Percentiles rank a stretch among this genome's conserved stretches.
Conservation (phyloP, 2,797 vertebrate genomes). For the Gadopsis marmoratus region DNA sequence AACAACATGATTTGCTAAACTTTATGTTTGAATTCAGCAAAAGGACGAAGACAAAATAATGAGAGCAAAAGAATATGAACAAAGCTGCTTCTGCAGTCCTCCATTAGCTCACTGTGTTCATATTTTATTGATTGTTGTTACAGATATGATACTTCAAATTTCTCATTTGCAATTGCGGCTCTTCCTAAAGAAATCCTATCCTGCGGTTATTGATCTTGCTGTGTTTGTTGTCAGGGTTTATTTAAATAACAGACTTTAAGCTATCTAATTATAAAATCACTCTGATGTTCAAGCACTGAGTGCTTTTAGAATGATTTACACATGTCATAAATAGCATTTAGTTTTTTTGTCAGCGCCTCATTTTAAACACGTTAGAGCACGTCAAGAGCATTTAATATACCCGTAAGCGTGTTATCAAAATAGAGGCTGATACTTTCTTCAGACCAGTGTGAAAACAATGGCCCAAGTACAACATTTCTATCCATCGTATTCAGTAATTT, state of each 20-base stretch:
- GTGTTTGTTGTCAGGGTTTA: slow-evolving; percentile 38
- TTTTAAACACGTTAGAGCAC: slow-evolving; percentile 46
- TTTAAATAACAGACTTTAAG: slow-evolving; percentile 28
- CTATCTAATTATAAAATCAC: slow-evolving; percentile 32
- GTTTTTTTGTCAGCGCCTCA: slow-evolving; percentile 39
- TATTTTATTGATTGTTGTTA: not conserved
- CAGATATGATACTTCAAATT: not conserved
- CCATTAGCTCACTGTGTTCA: not conserved
- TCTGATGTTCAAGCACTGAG: slow-evolving; percentile 34
- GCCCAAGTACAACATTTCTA: slow-evolving; percentile 52
- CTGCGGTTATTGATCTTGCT: slow-evolving; percentile 36
- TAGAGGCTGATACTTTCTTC: slow-evolving; percentile 42
- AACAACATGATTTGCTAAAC: slow-evolving; percentile 1
- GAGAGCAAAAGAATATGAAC: not conserved
- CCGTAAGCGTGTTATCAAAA: slow-evolving; percentile 49
- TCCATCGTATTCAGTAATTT: slow-evolving; percentile 66
- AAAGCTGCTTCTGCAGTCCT: slow-evolving; percentile 9
- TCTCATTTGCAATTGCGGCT: not conserved
- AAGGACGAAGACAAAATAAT: slow-evolving; percentile 5
- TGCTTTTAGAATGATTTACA: slow-evolving; percentile 54
- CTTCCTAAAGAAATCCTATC: not conserved
- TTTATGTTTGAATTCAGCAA: not conserved
- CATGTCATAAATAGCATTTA: slow-evolving; percentile 46
- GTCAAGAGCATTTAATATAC: slow-evolving; percentile 42
- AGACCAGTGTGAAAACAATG: slow-evolving; percentile 63